Conservation (phyloP, 2,888 invertebrate genomes). For the Ptychoptera albimana region DNA sequence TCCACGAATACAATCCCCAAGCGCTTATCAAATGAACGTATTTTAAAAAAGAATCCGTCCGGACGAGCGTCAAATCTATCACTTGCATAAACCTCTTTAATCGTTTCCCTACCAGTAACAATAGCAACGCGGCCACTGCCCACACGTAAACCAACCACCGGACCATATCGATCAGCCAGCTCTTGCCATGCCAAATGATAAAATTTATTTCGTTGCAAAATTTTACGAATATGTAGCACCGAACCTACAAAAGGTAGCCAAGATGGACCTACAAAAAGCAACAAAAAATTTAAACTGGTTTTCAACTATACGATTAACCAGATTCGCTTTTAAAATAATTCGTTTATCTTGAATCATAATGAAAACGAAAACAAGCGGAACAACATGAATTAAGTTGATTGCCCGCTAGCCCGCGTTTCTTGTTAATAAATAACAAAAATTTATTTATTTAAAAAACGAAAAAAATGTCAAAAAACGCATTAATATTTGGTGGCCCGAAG, state of each 20-base stretch:
- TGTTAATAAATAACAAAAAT: too few relatives aligned
- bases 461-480: too few relatives aligned
- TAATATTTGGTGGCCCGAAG: too few relatives aligned
- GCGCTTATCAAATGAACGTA: slow-evolving; percentile 48
- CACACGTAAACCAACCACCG: slow-evolving; percentile 47
- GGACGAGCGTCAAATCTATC: slow-evolving; percentile 56
- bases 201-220: slow-evolving; percentile 15
- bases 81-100: slow-evolving; percentile 41
- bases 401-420: too few relatives aligned
- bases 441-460: too few relatives aligned
- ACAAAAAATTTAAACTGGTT: too few relatives aligned
- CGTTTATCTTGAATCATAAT: too few relatives aligned
- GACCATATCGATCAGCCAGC: slow-evolving; percentile 41
- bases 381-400: too few relatives aligned
- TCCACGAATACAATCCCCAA: slow-evolving; percentile 54
- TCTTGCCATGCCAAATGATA: slow-evolving; percentile 44
- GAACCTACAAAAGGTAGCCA: background rate
- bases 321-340: too few relatives aligned
- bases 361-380: too few relatives aligned
- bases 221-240: too few relatives aligned
- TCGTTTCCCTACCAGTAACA: slow-evolving; percentile 42
- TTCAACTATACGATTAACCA: too few relatives aligned
- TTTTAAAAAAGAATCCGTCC: slow-evolving; percentile 48
- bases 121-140: slow-evolving; percentile 44
- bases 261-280: background rate